These are phyloP conservation scores for Glandiceps talaboti DNA, from an alignment of 53 echinoderm and acorn worm species.

Conservation along the genomic window DNA sequence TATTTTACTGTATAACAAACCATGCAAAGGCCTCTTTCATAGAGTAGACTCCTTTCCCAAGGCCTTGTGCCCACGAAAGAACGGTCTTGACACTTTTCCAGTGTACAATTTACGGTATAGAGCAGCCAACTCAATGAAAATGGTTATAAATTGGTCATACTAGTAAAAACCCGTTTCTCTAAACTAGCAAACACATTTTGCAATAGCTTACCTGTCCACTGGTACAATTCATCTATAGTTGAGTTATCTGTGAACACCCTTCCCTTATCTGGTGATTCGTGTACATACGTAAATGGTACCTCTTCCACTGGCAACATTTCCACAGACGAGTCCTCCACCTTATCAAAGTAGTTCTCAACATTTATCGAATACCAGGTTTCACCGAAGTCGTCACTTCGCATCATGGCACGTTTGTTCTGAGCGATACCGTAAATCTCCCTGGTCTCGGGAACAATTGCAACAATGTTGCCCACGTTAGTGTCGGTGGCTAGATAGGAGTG, in stretches of 20 bases:
- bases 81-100: no score
- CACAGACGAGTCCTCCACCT: conserved; percentile 20
- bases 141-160: no score
- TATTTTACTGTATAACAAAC: no score
- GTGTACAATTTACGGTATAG: no score
- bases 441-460: conserved; percentile 40
- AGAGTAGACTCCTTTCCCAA: no score
- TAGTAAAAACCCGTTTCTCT: no score
- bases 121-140: no score
- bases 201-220: conserved; percentile 29
- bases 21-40: no score
- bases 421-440: conserved; percentile 70
- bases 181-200: no score
- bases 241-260: conserved; percentile 3
- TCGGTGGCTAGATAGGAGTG: conserved; percentile 46
- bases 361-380: conserved; percentile 64
- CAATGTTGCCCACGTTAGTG: conserved; percentile 67
- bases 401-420: conserved; percentile 48
- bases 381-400: conserved; percentile 73
- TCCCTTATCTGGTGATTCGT: conserved; percentile 33
- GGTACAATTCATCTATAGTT: conserved; percentile 4
- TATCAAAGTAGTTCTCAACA: conserved; percentile 30
- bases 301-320: conserved; percentile 12
- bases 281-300: conserved; percentile 50
- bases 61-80: no score